These are phyloP conservation scores for Sthenelais limicola DNA, from an alignment of 2,888 invertebrate genomes.

Conservation along the genomic window DNA sequence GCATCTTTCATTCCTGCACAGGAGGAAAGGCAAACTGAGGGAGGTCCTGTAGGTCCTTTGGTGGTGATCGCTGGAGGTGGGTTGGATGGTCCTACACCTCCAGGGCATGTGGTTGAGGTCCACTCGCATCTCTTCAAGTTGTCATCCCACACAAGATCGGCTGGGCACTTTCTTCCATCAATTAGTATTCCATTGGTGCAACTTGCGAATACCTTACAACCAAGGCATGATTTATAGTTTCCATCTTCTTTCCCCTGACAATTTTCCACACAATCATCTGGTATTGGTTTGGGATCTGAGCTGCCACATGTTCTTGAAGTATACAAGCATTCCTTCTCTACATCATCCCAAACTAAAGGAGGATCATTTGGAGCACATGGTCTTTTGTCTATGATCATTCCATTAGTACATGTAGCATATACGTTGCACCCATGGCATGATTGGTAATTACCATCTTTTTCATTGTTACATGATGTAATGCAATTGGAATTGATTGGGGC, in stretches of 20 bases:
- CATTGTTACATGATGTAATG: too few relatives aligned
- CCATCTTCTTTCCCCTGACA: background rate
- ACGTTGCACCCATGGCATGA: background rate
- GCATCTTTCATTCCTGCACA: background rate
- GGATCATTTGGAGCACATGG: background rate
- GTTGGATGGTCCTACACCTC: too few relatives aligned
- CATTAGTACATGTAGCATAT: background rate
- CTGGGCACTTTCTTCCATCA: background rate
- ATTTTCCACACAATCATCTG: background rate
- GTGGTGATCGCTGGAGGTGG: too few relatives aligned
- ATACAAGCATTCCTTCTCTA: background rate
- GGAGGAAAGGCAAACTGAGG: background rate
- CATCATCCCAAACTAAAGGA: background rate
- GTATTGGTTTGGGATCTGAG: background rate
- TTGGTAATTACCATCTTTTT: background rate
- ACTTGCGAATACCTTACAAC: background rate
- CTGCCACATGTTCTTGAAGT: background rate
- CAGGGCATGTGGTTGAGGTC: constrained; percentile 4
- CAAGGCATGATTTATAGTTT: background rate
- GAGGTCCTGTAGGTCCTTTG: background rate
- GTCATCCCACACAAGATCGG: constrained; percentile 3
- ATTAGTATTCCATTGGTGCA: background rate
- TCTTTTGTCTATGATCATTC: background rate
- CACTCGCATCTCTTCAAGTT: constrained; percentile 22
- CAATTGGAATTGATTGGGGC: too few relatives aligned